A percentile compares a stretch with the other conserved stretches of the same genome.
Conservation (phyloP, 2,797 vertebrate species). For the Phalanger gymnotis region DNA sequence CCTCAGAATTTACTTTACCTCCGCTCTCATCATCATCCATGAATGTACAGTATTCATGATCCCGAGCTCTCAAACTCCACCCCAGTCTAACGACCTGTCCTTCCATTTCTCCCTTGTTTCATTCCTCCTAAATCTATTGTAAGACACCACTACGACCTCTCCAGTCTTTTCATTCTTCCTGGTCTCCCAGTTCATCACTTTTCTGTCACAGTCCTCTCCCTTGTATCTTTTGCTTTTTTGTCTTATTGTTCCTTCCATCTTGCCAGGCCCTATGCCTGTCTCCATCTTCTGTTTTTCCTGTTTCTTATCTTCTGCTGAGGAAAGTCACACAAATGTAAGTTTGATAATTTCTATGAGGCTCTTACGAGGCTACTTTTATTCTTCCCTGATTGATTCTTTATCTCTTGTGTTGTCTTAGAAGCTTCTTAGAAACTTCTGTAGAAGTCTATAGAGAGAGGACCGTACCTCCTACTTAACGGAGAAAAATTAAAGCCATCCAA, state of each 20-base stretch:
- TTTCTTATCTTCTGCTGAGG: not conserved
- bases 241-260: not conserved
- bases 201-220: not conserved
- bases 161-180: not conserved
- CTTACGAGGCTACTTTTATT: not conserved
- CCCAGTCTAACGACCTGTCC: not conserved
- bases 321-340: not conserved
- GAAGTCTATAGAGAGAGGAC: too few relatives aligned
- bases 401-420: not conserved
- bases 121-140: not conserved
- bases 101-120: not conserved
- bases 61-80: not conserved
- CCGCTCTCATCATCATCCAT: not conserved
- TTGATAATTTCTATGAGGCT: not conserved
- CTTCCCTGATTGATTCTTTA: not conserved
- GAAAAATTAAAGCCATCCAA: not conserved
- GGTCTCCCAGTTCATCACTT: not conserved
- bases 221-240: not conserved
- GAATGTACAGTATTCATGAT: not conserved
- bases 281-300: not conserved
- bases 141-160: not conserved
- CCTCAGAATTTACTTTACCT: not conserved
- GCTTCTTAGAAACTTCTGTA: too few relatives aligned
- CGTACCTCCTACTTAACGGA: not conserved
- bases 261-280: not conserved